phyloP scores from a whole-genome alignment of 2,888 invertebrate genomes.

The Odontocolon sp. region DNA sequence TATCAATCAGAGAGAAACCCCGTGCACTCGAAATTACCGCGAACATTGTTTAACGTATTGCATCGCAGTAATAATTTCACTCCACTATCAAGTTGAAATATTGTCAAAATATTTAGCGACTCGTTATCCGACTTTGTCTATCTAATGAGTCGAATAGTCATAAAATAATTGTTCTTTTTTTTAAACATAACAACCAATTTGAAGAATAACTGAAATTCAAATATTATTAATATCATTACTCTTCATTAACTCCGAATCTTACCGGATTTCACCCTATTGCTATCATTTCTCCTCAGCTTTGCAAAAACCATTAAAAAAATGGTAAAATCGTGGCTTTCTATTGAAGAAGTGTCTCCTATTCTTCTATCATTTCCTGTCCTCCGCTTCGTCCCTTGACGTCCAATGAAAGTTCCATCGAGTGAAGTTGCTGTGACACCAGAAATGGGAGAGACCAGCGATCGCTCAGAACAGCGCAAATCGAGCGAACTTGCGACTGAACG shows the following conservation, averaged over 20 bases:
- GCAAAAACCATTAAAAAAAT: slow-evolving; percentile 13
- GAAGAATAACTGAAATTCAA: too few species aligned
- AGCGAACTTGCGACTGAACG: slow-evolving; percentile 14
- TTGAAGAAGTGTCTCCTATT: slow-evolving; percentile 20
- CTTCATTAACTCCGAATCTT: neutral
- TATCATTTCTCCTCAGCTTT: slow-evolving; percentile 4
- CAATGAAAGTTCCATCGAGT: slow-evolving; percentile 29
- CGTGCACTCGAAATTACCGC: slow-evolving; percentile 1
- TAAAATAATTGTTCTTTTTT: too few species aligned
- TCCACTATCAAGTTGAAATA: too few species aligned
- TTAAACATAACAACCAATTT: too few species aligned
- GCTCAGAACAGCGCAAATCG: slow-evolving; percentile 22
- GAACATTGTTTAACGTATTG: slow-evolving; percentile 13
- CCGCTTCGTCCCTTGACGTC: neutral
- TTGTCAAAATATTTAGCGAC: too few species aligned
- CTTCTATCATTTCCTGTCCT: neutral
- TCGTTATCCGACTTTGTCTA: too few species aligned
- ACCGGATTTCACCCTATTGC: neutral
- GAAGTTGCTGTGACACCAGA: slow-evolving; percentile 22
- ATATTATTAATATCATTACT: neutral
- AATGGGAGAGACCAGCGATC: slow-evolving; percentile 16
- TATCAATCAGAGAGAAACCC: neutral
- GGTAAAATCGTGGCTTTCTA: neutral
- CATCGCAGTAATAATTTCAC: neutral
- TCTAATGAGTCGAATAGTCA: too few species aligned